phyloP scores from a whole-genome alignment of 2,888 invertebrate species.

The Tigriopus californicus region DNA sequence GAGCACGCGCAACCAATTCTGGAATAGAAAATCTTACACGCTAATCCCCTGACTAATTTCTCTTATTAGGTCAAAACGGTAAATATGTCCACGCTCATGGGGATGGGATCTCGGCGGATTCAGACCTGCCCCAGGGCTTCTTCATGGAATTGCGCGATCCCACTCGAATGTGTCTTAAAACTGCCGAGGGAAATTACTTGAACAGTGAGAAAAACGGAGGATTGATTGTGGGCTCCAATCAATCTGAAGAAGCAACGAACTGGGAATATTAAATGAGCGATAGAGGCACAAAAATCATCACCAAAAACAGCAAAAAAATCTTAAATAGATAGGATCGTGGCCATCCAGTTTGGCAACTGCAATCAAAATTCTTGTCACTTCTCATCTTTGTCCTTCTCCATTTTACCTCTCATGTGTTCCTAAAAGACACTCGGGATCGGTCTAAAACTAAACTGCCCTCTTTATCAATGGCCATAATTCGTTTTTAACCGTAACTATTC shows the following conservation, averaged over 20 bases:
- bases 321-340: too few relatives aligned
- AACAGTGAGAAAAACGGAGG: conserved; percentile 78
- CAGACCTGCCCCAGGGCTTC: conserved; percentile 64
- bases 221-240: conserved; percentile 60
- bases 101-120: conserved; percentile 67
- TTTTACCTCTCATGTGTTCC: neutral
- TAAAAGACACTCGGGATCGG: too few relatives aligned
- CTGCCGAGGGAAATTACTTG: conserved; percentile 49
- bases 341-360: neutral
- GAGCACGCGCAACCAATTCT: neutral
- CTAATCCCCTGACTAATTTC: neutral
- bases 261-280: conserved; percentile 62
- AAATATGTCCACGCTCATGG: conserved; percentile 85
- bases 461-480: too few relatives aligned
- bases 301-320: too few relatives aligned
- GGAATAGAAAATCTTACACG: neutral
- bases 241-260: conserved; percentile 60
- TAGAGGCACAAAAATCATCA: neutral
- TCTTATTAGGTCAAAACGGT: conserved; percentile 61
- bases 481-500: too few relatives aligned
- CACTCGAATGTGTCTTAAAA: conserved; percentile 74
- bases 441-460: too few relatives aligned
- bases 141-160: conserved; percentile 81
- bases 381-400: neutral
- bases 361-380: neutral